phyloP scores from a whole-genome alignment of 2,797 vertebrate species.

The Tragopan temminckii region DNA sequence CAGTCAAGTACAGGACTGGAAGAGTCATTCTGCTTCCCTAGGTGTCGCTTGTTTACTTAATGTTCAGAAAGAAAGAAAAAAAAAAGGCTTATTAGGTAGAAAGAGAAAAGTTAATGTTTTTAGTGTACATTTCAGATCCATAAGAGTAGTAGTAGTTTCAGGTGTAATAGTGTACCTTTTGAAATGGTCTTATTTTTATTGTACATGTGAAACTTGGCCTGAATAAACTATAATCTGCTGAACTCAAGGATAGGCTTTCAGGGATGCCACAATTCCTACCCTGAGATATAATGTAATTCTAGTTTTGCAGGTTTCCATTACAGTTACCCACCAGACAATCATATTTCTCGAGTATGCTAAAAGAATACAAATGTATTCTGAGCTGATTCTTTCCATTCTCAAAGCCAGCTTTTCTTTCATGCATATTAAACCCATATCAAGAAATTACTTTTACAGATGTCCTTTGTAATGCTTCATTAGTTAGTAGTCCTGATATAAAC shows the following conservation, averaged over 20 bases:
- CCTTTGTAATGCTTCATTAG: slow-evolving; percentile 48
- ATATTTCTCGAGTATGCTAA: slow-evolving; percentile 25
- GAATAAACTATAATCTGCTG: not conserved
- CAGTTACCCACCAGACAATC: slow-evolving; percentile 20
- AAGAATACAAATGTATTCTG: slow-evolving; percentile 58
- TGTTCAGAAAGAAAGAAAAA: not conserved
- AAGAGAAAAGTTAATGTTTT: not conserved
- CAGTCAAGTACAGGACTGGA: not conserved
- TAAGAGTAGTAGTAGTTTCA: not conserved
- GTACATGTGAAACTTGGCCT: not conserved
- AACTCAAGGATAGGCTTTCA: slow-evolving; percentile 1
- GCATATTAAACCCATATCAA: slow-evolving; percentile 26
- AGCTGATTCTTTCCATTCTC: not conserved
- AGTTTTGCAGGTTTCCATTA: slow-evolving; percentile 18
- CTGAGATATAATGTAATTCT: not conserved
- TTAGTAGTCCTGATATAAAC: slow-evolving; percentile 27
- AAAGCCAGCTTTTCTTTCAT: slow-evolving; percentile 48
- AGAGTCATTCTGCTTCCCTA: not conserved
- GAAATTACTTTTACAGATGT: slow-evolving; percentile 54
- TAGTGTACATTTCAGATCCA: not conserved
- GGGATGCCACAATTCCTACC: not conserved
- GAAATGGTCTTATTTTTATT: slow-evolving; percentile 20
- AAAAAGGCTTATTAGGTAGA: not conserved
- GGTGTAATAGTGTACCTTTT: not conserved
- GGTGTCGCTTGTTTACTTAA: not conserved